A percentile compares a stretch with the other conserved stretches of the same genome.
Conservation (phyloP, 2,113 vertebrate genomes). For the Ibidorhyncha struthersii region DNA sequence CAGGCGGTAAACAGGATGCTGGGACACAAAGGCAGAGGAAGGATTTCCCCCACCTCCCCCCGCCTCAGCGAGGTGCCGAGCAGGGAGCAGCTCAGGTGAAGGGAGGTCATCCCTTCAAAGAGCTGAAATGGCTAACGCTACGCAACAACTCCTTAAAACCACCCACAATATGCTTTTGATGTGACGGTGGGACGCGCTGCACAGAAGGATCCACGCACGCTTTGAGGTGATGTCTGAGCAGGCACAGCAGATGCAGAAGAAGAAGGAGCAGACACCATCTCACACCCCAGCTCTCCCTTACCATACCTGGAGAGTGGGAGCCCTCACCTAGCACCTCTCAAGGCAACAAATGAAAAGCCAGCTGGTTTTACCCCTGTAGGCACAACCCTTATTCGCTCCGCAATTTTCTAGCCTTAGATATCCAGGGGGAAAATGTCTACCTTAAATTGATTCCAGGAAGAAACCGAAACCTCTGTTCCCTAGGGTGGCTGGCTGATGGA, state of each 20-base stretch:
- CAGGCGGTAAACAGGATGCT: slow-evolving; percentile 44
- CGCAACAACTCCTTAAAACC: background rate
- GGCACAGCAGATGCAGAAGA: background rate
- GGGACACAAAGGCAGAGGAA: slow-evolving; percentile 54
- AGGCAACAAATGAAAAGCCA: background rate
- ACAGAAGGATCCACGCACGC: rapidly evolving
- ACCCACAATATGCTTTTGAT: background rate
- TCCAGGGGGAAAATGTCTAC: background rate
- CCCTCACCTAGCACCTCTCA: background rate
- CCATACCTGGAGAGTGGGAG: background rate
- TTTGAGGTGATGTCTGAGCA: background rate
- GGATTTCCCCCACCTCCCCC: background rate
- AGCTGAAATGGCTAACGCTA: background rate
- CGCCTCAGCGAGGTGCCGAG: background rate
- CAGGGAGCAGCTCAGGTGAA: slow-evolving; percentile 20
- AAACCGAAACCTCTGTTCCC: background rate
- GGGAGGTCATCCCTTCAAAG: background rate
- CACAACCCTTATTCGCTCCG: background rate
- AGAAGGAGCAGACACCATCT: background rate
- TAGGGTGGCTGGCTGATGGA: background rate
- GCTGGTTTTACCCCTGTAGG: background rate
- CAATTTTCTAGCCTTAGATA: background rate
- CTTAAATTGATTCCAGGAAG: background rate
- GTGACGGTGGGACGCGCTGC: background rate
- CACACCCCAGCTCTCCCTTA: background rate